phyloP scores from a whole-genome alignment of 2,797 vertebrate species.

The Phataginus tricuspis region DNA sequence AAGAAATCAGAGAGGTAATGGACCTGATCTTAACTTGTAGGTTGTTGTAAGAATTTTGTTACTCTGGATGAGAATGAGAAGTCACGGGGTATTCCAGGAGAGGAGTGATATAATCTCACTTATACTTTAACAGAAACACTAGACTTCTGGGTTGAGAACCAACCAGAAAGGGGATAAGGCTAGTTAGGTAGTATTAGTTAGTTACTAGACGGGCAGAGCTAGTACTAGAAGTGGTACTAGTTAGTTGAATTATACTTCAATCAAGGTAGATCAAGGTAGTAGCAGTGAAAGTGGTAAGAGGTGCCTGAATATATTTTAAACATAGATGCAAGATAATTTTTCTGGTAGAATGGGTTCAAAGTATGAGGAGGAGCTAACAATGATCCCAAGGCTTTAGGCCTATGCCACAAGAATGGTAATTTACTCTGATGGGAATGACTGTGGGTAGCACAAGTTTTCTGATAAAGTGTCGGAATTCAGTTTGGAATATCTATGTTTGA shows the following conservation, averaged over 20 bases:
- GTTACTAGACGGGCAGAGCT: background rate
- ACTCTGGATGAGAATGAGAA: background rate
- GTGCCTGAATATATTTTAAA: background rate
- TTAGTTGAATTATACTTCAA: background rate
- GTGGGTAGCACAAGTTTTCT: background rate
- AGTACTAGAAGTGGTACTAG: no score
- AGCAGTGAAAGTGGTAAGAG: background rate
- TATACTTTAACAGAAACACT: background rate
- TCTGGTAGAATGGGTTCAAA: background rate
- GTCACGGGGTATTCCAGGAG: background rate
- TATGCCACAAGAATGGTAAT: background rate
- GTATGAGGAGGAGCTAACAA: background rate
- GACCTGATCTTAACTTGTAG: background rate
- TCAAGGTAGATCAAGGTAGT: fast-evolving
- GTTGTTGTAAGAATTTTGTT: background rate
- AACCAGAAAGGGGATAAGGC: background rate
- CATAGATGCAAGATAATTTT: background rate
- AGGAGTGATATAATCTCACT: background rate
- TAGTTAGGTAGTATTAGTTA: background rate
- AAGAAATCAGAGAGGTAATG: background rate
- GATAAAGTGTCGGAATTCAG: background rate
- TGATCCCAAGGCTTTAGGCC: background rate
- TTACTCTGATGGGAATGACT: background rate
- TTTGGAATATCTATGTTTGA: background rate
- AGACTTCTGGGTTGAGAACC: background rate